These are phyloP conservation scores for Dendrolimus kikuchii DNA, from an alignment of 1,140 invertebrate genomes.

Conservation along the genomic window DNA sequence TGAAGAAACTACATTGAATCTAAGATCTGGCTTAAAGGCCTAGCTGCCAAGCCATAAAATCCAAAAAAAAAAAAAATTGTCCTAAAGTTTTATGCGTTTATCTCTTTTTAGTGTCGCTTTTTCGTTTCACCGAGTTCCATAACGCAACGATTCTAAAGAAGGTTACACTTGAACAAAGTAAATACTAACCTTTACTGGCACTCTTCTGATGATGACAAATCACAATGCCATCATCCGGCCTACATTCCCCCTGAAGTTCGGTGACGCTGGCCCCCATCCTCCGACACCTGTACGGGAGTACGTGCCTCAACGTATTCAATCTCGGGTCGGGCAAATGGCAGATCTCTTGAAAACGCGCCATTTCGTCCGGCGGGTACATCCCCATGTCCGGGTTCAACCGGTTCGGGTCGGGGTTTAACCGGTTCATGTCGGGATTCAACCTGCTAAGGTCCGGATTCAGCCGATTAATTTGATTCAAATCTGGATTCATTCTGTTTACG, in stretches of 20 bases:
- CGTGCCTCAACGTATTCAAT: slow-evolving; percentile 51
- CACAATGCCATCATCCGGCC: slow-evolving; percentile 36
- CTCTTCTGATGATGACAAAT: slow-evolving; percentile 56
- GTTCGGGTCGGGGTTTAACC: neutral
- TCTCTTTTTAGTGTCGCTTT: too few species aligned
- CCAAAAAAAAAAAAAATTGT: too few species aligned
- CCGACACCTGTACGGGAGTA: slow-evolving; percentile 52
- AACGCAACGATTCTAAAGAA: too few species aligned
- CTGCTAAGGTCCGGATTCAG: neutral
- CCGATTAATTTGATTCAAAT: slow-evolving; percentile 23
- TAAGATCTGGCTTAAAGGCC: too few species aligned
- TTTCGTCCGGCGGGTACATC: slow-evolving; percentile 42
- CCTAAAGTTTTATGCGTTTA: too few species aligned
- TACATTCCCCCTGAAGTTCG: slow-evolving; percentile 45
- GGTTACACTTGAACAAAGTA: neutral
- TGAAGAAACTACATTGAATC: too few species aligned
- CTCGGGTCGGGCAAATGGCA: slow-evolving; percentile 35
- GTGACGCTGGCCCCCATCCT: slow-evolving; percentile 44
- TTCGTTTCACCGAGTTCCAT: too few species aligned
- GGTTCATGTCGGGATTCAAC: neutral
- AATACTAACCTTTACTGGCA: slow-evolving; percentile 43
- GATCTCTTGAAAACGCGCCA: slow-evolving; percentile 36
- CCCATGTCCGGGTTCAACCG: slow-evolving; percentile 23
- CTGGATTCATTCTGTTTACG: too few species aligned
- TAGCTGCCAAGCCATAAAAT: too few species aligned